Evolutionary conservation across 2,888 invertebrate species (phyloP).

Genomic region (Macrosoma leucophasiata): DNA sequence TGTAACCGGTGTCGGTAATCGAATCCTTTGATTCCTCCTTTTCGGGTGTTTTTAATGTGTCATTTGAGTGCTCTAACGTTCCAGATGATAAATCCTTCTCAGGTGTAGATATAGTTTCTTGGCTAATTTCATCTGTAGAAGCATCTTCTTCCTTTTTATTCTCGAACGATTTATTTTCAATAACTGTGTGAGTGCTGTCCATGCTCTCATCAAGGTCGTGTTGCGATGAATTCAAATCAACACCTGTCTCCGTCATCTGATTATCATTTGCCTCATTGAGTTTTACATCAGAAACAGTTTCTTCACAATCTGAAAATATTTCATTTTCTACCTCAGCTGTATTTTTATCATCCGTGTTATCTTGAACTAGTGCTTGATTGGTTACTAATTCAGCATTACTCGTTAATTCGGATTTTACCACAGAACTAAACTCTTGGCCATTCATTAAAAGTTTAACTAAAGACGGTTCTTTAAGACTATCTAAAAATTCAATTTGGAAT

Average conservation of each 20-base stretch:
- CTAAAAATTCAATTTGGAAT: constrained; percentile 78
- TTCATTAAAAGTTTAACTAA: constrained; percentile 76
- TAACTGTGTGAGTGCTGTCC: constrained; percentile 55
- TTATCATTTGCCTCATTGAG: constrained; percentile 5
- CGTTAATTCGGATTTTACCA: constrained; percentile 25
- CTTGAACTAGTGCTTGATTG: neutral
- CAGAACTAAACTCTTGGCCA: constrained; percentile 56
- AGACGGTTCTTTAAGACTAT: constrained; percentile 73
- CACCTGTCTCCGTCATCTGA: constrained; percentile 8
- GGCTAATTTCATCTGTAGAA: constrained; percentile 19
- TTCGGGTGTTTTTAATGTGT: constrained; percentile 37
- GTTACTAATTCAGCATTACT: neutral
- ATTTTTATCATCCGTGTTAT: neutral
- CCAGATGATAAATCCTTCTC: constrained; percentile 18
- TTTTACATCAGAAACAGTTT: constrained; percentile 4
- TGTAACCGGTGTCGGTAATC: constrained; percentile 41
- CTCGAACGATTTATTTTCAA: constrained; percentile 53
- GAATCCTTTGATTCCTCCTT: constrained; percentile 46
- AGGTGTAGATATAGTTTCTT: constrained; percentile 7
- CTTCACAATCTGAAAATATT: constrained; percentile 6
- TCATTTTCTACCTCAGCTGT: constrained; percentile 4
- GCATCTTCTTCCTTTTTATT: constrained; percentile 33
- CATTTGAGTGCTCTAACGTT: constrained; percentile 33
- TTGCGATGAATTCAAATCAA: constrained; percentile 37
- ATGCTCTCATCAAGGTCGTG: constrained; percentile 55